A percentile compares a stretch with the other conserved stretches of the same genome.
These are phyloP conservation scores for Pseudomyrmex gracilis DNA, from an alignment of 1,140 invertebrate species.

Conservation along the genomic window DNA sequence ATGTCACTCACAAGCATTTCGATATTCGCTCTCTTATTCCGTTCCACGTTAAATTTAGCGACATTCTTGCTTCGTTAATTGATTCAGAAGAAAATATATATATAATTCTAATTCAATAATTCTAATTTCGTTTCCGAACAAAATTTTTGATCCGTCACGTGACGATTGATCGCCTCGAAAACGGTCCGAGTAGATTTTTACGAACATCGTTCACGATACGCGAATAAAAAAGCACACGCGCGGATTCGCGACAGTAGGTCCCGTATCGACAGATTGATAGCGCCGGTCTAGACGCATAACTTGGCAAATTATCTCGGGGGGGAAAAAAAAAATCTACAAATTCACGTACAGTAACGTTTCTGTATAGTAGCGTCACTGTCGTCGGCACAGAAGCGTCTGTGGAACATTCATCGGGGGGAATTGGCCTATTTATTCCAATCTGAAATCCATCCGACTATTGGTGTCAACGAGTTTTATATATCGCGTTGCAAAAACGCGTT, in stretches of 20 bases:
- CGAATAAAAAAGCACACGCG: neutral
- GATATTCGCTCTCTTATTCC: no score
- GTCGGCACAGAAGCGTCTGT: constrained; percentile 18
- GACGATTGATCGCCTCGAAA: constrained; percentile 26
- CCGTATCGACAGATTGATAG: constrained; percentile 17
- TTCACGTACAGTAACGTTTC: constrained; percentile 16
- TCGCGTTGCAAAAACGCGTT: neutral
- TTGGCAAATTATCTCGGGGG: constrained; percentile 3
- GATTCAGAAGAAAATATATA: no score
- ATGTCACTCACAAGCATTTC: neutral
- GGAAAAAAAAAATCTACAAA: neutral
- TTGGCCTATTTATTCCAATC: constrained; percentile 1
- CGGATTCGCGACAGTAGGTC: constrained; percentile 40
- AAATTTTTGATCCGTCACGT: neutral
- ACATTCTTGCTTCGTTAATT: no score
- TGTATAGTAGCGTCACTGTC: neutral
- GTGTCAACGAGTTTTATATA: neutral
- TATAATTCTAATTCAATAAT: no score
- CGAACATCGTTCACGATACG: constrained; percentile 25
- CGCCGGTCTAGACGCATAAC: constrained; percentile 26
- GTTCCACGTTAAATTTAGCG: no score
- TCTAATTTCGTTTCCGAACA: no score
- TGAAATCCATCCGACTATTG: constrained; percentile 35
- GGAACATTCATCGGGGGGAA: constrained; percentile 12
- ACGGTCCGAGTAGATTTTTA: constrained; percentile 8